Base-by-base conservation (phyloP, 1,140 invertebrate genomes). In the Anadara kagoshimensis region DNA sequence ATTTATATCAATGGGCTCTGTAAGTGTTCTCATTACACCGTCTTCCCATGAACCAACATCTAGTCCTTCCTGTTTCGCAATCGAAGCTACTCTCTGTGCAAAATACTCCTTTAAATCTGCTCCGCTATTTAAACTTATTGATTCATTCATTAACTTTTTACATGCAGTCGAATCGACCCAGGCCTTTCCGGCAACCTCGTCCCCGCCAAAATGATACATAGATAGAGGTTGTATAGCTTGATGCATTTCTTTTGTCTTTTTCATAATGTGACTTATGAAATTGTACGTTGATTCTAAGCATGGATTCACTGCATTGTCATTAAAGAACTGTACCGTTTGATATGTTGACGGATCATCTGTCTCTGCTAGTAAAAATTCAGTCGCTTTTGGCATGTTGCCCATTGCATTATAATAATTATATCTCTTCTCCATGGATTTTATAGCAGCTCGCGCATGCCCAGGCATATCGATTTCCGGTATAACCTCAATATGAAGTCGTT, bases 381-480 rank as follows among this genome's bases (percentile, higher is more conserved):
- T 65, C 18, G 82, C 78, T 3, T 75, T 69, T 2, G 56, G 57
- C 20, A n/a, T 24, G 20, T 85, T 75, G 62, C 74, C 64, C 22
- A 66, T 59, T 36, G 76, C 72, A 12, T 29, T 57, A 11, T 76
- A 65, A 11, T 68, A 63, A 8, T 69, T 18, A 24, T 77, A 72
- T 10, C 86, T 51, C 12, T 78, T 78, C 49, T 78, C 76, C 86
- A 88, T 88, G 29, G 83, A 75, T 61, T 76, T 80, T 54, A 87
- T 80, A 49, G 84, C 85, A 11, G 85, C 84, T 18, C 82, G 81
- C 5, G 79, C 66, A 66, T 89, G 87, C 26, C 86, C 85, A 2
- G 87, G 87, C 80, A 84, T 84, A 75, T 88, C 86, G 66, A 89
- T 75, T 78, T 89, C 87, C 22, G 87, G 87, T 26, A 88, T 83